phyloP scores from a whole-genome alignment of 2,888 invertebrate genomes.

The Leucophora obtusa region DNA sequence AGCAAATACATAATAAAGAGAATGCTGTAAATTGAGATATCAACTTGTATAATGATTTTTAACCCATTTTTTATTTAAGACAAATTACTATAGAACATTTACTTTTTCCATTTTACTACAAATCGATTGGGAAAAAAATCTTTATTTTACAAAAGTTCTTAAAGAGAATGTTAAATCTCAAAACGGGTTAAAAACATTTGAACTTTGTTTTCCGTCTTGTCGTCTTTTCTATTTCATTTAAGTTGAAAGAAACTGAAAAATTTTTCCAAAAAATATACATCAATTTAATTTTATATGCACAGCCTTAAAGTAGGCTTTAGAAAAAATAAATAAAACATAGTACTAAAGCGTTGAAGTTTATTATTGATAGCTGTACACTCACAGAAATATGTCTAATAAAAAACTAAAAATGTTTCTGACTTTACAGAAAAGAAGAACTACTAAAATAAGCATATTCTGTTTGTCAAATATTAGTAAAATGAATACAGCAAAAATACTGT shows the following conservation, averaged over 20 bases:
- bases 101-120: neutral
- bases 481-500: too few relatives aligned
- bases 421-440: too few relatives aligned
- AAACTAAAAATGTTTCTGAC: too few relatives aligned
- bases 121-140: neutral
- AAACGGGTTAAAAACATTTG: conserved; percentile 9
- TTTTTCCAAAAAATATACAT: conserved; percentile 1
- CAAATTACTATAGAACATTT: neutral
- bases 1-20: too few relatives aligned
- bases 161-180: neutral
- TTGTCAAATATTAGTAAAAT: too few relatives aligned
- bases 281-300: neutral
- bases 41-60: neutral
- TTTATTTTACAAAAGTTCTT: too few relatives aligned
- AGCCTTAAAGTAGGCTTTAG: conserved; percentile 14
- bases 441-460: too few relatives aligned
- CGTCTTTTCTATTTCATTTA: neutral
- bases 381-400: neutral
- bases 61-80: neutral
- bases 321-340: neutral
- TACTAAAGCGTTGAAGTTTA: conserved; percentile 11
- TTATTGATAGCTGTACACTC: conserved; percentile 9
- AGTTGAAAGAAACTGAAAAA: conserved; percentile 11
- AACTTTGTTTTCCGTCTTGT: neutral
- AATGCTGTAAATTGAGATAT: neutral